These are phyloP conservation scores for Watsonalla binaria DNA, from an alignment of 2,888 invertebrate genomes.

Conservation along the genomic window DNA sequence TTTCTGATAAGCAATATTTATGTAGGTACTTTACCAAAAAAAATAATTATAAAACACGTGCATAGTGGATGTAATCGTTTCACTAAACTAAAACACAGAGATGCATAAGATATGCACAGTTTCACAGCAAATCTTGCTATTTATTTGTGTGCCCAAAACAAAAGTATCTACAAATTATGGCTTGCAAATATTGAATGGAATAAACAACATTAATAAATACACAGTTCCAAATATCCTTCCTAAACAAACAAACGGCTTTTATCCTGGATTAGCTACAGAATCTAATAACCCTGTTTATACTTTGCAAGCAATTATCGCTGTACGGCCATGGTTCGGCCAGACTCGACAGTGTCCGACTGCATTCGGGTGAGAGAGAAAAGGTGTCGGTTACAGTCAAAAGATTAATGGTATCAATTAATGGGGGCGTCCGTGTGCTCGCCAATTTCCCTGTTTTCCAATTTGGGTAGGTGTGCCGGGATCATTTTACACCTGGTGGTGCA, in stretches of 20 bases:
- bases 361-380: conserved; percentile 12
- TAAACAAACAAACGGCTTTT: conserved; percentile 9
- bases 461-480: conserved; percentile 27
- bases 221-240: conserved; percentile 4
- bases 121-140: too few relatives aligned
- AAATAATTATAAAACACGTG: too few relatives aligned
- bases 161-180: neutral
- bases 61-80: too few relatives aligned
- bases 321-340: conserved; percentile 12
- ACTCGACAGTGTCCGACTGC: conserved; percentile 17
- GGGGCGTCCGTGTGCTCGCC: conserved; percentile 34
- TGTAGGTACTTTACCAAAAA: too few relatives aligned
- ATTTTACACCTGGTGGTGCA: conserved; percentile 40
- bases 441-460: conserved; percentile 52
- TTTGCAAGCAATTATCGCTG: conserved; percentile 10
- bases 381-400: conserved; percentile 50
- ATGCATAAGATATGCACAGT: too few relatives aligned
- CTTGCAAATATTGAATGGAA: neutral
- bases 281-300: conserved; percentile 10
- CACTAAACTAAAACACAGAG: too few relatives aligned
- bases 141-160: neutral
- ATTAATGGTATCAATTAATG: conserved; percentile 64
- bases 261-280: conserved; percentile 7
- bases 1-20: too few relatives aligned
- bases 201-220: neutral